Evolutionary conservation across 2,888 invertebrate species (phyloP), one percentile per base, ranked within the genome.

Genomic region (Petrophora chlorosata): DNA sequence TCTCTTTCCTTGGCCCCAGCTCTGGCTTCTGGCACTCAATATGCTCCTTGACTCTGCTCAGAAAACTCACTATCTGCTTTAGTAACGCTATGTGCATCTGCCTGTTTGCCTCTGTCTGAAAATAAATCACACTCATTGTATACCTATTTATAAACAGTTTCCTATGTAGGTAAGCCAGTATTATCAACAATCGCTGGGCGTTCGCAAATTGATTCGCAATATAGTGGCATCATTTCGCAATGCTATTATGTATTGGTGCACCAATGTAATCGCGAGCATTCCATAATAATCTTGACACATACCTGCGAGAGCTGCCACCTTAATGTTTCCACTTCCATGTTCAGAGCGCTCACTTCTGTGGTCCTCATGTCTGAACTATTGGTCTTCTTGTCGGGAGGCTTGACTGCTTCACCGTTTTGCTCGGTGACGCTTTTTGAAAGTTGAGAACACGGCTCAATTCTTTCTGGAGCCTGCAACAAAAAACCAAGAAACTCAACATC

Each of bases 301-400:
- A 94, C 94, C 92, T 94, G 94, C 77, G 93, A 92, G 32, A 95
- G 76, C 72, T 94, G 94, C 94, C 94, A 95, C 70, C 94, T 92
- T 53, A 95, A 82, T 8, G 94, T 94, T 66, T 94, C 93, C 32
- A 94, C 92, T 74, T 94, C 94, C 63, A 92, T 92, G 65, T 94
- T 94, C 32, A 93, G 83, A 16, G 91, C 92, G 56, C 77, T 81
- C 5, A 85, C 82, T 75, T 90, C 85, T 2, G 85, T 87, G 34
- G 65, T 67, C 45, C 76, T 72, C 35, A 85, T 77, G 35, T 76
- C 75, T 5, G 70, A 56, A 38, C 66, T 73, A 32, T 59, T 70
- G 17, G 50, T 39, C 9, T 61, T 43, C 56, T 76, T 80, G 26
- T 82, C 79, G 1, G 73, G 72, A 14, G 79, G 65, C 56, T 77